These are phyloP conservation scores for Hirudo medicinalis DNA, from an alignment of 1,140 invertebrate species.

Conservation along the genomic window DNA sequence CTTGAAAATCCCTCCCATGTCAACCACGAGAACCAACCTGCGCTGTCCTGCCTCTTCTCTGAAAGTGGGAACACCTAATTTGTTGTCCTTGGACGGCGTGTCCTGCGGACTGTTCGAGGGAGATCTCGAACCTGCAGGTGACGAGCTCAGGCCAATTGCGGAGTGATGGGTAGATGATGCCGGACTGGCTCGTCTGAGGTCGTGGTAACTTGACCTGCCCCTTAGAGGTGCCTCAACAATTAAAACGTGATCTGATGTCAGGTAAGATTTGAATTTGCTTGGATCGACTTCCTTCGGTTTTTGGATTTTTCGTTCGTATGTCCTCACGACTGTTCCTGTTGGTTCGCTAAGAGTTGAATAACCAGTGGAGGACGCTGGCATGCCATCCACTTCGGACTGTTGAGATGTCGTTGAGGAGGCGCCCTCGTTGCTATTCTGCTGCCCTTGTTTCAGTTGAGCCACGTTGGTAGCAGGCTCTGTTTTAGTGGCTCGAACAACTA, in stretches of 20 bases:
- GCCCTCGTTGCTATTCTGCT: constrained; percentile 6
- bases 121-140: constrained; percentile 10
- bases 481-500: constrained; percentile 21
- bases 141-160: constrained; percentile 7
- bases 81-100: constrained; percentile 17
- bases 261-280: constrained; percentile 21
- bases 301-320: constrained; percentile 20
- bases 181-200: constrained; percentile 20
- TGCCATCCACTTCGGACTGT: background rate
- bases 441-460: background rate
- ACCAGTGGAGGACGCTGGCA: background rate
- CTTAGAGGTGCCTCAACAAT: constrained; percentile 21
- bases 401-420: background rate
- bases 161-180: constrained; percentile 18
- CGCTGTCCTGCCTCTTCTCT: constrained; percentile 18
- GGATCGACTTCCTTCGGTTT: constrained; percentile 23
- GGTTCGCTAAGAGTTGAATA: background rate
- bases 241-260: constrained; percentile 21
- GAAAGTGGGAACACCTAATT: constrained; percentile 21
- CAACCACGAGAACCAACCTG: constrained; percentile 20
- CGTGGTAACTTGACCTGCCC: constrained; percentile 15
- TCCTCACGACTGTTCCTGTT: background rate
- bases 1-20: constrained; percentile 22
- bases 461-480: background rate
- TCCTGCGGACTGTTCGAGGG: constrained; percentile 14